Evolutionary conservation across 1,140 invertebrate species (phyloP).

Genomic region (Aphelinus certus): DNA sequence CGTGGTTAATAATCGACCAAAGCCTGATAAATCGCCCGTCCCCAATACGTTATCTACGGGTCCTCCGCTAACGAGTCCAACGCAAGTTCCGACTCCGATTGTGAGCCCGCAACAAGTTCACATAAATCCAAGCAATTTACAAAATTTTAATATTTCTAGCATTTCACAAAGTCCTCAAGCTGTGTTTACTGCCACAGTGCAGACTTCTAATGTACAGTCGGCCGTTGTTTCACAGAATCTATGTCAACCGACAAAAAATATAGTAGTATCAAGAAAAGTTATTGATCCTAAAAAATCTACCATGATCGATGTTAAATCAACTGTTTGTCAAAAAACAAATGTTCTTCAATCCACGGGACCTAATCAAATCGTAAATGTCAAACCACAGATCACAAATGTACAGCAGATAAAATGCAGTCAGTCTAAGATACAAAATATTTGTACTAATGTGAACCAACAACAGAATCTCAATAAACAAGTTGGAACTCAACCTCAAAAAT

Average conservation of each 20-base stretch:
- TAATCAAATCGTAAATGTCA: slow-evolving; percentile 21
- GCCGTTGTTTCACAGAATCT: slow-evolving; percentile 28
- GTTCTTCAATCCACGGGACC: slow-evolving; percentile 4
- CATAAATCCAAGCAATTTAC: slow-evolving; percentile 30
- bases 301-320: slow-evolving; percentile 32
- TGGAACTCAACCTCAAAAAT: slow-evolving; percentile 51
- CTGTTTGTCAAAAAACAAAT: slow-evolving; percentile 29
- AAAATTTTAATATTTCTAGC: slow-evolving; percentile 32
- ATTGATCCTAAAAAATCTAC: slow-evolving; percentile 39
- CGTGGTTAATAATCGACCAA: slow-evolving; percentile 45
- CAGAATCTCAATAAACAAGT: slow-evolving; percentile 49
- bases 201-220: slow-evolving; percentile 22
- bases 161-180: slow-evolving; percentile 31
- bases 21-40: slow-evolving; percentile 54
- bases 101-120: slow-evolving; percentile 30
- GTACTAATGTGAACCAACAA: slow-evolving; percentile 44
- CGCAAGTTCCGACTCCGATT: slow-evolving; percentile 37
- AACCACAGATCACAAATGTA: slow-evolving; percentile 41
- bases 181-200: slow-evolving; percentile 21
- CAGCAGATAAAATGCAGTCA: slow-evolving; percentile 46
- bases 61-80: slow-evolving; percentile 42
- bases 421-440: slow-evolving; percentile 42
- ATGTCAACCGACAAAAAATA: slow-evolving; percentile 31
- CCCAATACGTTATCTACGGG: slow-evolving; percentile 31
- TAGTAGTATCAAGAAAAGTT: slow-evolving; percentile 28